Evolutionary conservation across 2,888 invertebrate species (phyloP), one percentile per base, ranked within the genome.

Genomic region (Tetropium fuscum): DNA sequence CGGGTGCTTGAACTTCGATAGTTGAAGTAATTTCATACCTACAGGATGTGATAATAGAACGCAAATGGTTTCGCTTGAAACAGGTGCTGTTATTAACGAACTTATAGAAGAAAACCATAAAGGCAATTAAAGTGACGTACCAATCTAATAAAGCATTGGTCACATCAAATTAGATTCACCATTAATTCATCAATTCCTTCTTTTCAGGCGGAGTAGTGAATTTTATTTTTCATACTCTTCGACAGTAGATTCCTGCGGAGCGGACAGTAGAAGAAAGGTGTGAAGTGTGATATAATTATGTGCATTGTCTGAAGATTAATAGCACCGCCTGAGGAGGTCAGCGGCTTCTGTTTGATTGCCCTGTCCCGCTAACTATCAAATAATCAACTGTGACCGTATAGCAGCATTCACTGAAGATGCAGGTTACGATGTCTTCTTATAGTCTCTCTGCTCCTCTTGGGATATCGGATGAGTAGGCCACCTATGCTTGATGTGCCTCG

Each of bases 261-360:
- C 61, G 58, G 55, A 25, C 55, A 62, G 44, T 54, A 49, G 36
- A 60, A 19, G 36, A 66, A 69, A 77, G 77, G 78, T 78, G 77
- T 74, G 77, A 79, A 78, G 75, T 79, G 76, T 76, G 75, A 77
- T 77, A 78, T 79, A 80, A 80, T 80, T 79, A 80, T 74, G 74
- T 75, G 78, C 74, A 80, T 80, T 80, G 79, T 80, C 75, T 75
- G 78, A 78, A 78, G 80, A 79, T 79, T 79, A 77, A 80, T 80
- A 79, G 75, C 73, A 70, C 70, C 74, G 74, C 77, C 76, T 66
- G 73, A 71, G 73, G 77, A 77, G 76, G 73, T 74, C 72, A 76
- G 76, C 79, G 79, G 80, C 80, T 80, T 78, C 80, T 72, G 79
- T 80, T 78, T 79, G 79, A 79, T 78, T 80, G 74, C 79, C 69